Percentiles rank a stretch among this genome's conserved stretches.
Conservation (phyloP, 2,797 vertebrate genomes). For the Hydrophis major region DNA sequence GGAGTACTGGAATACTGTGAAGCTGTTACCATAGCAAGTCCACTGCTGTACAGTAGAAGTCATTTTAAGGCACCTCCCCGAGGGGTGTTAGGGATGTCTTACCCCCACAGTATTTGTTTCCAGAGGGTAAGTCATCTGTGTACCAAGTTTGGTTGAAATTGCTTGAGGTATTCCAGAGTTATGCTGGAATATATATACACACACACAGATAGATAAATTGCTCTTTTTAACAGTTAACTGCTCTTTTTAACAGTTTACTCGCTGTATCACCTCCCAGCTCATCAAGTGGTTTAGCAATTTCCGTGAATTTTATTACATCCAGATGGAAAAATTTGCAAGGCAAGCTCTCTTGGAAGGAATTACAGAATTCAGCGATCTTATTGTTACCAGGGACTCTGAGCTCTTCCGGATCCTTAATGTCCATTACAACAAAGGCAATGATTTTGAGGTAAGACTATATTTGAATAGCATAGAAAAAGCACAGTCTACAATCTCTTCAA, state of each 20-base stretch:
- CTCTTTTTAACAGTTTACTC: slow-evolving; percentile 82
- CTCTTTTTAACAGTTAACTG: neutral
- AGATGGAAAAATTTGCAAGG: slow-evolving; percentile 96
- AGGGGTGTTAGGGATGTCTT: too few relatives aligned
- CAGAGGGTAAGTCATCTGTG: too few relatives aligned
- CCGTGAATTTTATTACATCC: slow-evolving; percentile 97
- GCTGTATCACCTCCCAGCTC: slow-evolving; percentile 95
- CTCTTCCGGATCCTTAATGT: slow-evolving; percentile 90
- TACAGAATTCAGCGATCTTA: slow-evolving; percentile 76
- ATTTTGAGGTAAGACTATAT: slow-evolving; percentile 83
- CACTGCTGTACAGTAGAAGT: too few relatives aligned
- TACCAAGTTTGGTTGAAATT: too few relatives aligned
- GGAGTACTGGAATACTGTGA: too few relatives aligned
- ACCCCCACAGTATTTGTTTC: too few relatives aligned
- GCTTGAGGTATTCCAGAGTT: too few relatives aligned
- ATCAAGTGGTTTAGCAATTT: slow-evolving; percentile 99
- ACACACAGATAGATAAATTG: too few relatives aligned
- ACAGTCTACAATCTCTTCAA: neutral
- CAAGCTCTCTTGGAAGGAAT: slow-evolving; percentile 87
- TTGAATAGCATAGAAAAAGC: neutral
- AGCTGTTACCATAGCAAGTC: too few relatives aligned
- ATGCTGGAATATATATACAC: too few relatives aligned
- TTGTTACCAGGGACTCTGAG: slow-evolving; percentile 85
- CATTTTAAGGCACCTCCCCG: too few relatives aligned
- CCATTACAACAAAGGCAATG: slow-evolving; percentile 96